Conservation (phyloP, 2,113 vertebrate genomes). For the Leptosomus discolor region DNA sequence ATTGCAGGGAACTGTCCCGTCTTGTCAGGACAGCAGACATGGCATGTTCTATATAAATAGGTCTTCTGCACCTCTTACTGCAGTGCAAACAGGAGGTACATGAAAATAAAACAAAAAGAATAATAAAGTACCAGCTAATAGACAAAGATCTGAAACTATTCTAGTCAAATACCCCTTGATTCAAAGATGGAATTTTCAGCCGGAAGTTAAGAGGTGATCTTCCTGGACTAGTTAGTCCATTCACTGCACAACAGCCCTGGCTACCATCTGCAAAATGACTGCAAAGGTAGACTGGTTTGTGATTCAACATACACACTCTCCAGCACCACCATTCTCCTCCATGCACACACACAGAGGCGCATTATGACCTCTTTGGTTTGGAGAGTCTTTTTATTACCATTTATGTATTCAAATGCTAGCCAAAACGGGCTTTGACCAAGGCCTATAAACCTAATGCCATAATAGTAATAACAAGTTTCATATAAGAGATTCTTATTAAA, state of each 20-base stretch:
- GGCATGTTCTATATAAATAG: neutral
- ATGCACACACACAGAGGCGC: accelerated
- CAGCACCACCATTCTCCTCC: neutral
- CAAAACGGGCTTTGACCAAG: neutral
- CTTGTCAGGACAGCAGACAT: neutral
- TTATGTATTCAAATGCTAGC: neutral
- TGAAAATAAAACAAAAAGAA: neutral
- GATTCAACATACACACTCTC: neutral
- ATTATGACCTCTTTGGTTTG: neutral
- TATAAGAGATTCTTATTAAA: neutral
- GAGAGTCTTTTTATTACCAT: neutral
- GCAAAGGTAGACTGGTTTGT: neutral
- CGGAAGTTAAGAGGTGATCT: neutral
- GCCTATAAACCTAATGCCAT: neutral
- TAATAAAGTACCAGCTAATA: neutral
- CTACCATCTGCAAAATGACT: neutral
- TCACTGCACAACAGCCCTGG: neutral
- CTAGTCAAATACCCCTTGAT: neutral
- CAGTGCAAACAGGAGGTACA: neutral
- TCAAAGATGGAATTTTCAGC: neutral
- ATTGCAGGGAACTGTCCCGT: neutral
- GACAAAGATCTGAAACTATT: neutral
- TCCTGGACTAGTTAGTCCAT: neutral
- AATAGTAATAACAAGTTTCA: neutral
- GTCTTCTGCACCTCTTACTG: neutral